Percentiles rank a stretch among this genome's conserved stretches.
phyloP scores from a whole-genome alignment of 2,797 vertebrate species.

The Lagodon rhomboides region DNA sequence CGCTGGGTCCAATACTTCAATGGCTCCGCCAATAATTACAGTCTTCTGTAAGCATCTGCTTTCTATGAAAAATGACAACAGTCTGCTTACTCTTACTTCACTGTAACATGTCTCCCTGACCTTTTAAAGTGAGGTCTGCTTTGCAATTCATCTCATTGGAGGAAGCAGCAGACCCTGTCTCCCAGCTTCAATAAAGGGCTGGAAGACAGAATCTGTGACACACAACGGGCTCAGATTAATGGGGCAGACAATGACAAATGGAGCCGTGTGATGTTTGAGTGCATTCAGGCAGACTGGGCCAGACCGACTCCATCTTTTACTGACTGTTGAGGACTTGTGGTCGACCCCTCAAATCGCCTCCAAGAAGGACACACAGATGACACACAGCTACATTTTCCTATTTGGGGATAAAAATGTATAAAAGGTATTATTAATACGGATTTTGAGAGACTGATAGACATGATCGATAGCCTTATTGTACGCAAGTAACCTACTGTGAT shows the following conservation, averaged over 20 bases:
- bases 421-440: neutral
- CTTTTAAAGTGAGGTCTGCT: conserved; percentile 47
- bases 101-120: conserved; percentile 30
- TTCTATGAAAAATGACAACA: conserved; percentile 55
- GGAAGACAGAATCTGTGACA: conserved; percentile 22
- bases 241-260: conserved; percentile 11
- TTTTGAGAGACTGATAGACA: neutral
- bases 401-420: neutral
- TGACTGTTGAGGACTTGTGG: conserved; percentile 17
- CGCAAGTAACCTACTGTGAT: neutral
- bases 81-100: neutral
- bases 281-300: conserved; percentile 23
- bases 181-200: conserved; percentile 22
- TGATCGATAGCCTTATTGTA: neutral
- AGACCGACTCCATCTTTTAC: conserved; percentile 43
- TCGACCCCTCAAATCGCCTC: conserved; percentile 44
- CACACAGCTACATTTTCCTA: conserved; percentile 7
- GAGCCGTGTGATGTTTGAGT: conserved; percentile 30
- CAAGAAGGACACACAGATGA: neutral
- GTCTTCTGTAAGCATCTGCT: conserved; percentile 64
- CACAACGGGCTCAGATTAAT: conserved; percentile 26
- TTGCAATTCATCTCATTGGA: conserved; percentile 36
- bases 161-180: conserved; percentile 28
- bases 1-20: conserved; percentile 39
- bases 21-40: conserved; percentile 41